These are phyloP conservation scores for Clupea harengus DNA, from an alignment of 2,113 vertebrate genomes.

Conservation along the genomic window DNA sequence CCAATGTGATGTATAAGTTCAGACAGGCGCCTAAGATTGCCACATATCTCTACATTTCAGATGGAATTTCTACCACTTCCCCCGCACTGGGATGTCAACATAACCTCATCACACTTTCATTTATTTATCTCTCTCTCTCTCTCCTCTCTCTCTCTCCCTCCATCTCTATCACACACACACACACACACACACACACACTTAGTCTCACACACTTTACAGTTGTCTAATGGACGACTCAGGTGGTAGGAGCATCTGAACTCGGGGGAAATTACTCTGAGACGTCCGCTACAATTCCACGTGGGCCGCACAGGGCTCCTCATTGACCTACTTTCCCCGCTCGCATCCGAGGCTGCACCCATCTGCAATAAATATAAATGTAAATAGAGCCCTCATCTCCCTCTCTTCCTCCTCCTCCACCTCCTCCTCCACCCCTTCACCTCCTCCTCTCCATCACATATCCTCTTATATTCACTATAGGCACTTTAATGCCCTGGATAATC, in stretches of 20 bases:
- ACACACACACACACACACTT: not conserved
- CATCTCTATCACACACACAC: not conserved
- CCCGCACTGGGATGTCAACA: conserved; percentile 25
- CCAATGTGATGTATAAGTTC: conserved; percentile 42
- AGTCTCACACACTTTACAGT: not conserved
- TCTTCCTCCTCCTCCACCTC: not conserved
- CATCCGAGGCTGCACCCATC: not conserved
- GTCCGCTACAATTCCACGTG: not conserved
- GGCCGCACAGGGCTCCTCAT: not conserved
- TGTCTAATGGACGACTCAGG: conserved; percentile 7
- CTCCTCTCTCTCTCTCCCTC: not conserved
- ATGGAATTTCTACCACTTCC: conserved; percentile 20
- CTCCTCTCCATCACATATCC: not conserved
- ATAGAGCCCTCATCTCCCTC: not conserved
- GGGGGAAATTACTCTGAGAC: not conserved
- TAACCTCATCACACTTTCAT: conserved; percentile 35
- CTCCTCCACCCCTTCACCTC: too few species aligned
- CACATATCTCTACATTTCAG: conserved; percentile 44
- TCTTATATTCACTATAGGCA: not conserved
- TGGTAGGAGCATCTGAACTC: not conserved
- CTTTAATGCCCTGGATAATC: not conserved
- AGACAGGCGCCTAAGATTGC: conserved; percentile 40
- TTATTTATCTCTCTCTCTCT: not conserved
- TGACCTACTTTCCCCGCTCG: not conserved
- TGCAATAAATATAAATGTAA: conserved; percentile 10